phyloP scores from a whole-genome alignment of 2,113 vertebrate species.

The Chlorodrepanis virens region DNA sequence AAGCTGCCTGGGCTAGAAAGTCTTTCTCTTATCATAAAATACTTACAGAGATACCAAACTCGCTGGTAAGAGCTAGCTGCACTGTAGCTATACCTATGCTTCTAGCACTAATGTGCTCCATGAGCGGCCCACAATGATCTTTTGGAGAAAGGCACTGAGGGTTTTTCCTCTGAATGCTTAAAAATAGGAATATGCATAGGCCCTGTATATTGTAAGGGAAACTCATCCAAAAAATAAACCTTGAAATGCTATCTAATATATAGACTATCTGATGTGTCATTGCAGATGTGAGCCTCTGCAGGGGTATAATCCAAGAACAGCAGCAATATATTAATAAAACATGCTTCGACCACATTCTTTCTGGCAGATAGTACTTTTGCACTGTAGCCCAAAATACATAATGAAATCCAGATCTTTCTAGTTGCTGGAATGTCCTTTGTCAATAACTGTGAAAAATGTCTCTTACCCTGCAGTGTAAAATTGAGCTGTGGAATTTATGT shows the following conservation, averaged over 20 bases:
- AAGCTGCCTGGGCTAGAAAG: neutral
- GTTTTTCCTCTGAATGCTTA: neutral
- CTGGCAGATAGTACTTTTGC: conserved; percentile 27
- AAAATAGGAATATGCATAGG: neutral
- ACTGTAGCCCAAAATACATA: conserved; percentile 16
- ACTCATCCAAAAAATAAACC: neutral
- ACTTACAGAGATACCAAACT: neutral
- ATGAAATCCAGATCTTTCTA: conserved; percentile 55
- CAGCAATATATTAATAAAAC: conserved; percentile 60
- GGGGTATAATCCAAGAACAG: conserved; percentile 54
- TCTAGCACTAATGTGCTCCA: neutral
- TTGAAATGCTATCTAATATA: neutral
- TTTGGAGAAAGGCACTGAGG: neutral
- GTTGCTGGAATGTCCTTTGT: conserved; percentile 31
- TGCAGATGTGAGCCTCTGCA: conserved; percentile 31
- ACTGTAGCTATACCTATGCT: neutral
- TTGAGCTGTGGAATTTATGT: conserved; percentile 7
- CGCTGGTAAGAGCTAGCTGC: neutral
- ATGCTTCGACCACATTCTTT: neutral
- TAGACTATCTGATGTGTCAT: neutral
- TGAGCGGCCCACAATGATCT: neutral
- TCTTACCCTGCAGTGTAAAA: conserved; percentile 15
- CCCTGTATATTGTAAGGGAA: neutral
- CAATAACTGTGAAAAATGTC: conserved; percentile 40
- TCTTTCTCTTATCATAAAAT: neutral